Percentiles rank a stretch among this genome's conserved stretches.
phyloP scores from a whole-genome alignment of 2,888 invertebrate genomes.

The Apamea monoglypha region DNA sequence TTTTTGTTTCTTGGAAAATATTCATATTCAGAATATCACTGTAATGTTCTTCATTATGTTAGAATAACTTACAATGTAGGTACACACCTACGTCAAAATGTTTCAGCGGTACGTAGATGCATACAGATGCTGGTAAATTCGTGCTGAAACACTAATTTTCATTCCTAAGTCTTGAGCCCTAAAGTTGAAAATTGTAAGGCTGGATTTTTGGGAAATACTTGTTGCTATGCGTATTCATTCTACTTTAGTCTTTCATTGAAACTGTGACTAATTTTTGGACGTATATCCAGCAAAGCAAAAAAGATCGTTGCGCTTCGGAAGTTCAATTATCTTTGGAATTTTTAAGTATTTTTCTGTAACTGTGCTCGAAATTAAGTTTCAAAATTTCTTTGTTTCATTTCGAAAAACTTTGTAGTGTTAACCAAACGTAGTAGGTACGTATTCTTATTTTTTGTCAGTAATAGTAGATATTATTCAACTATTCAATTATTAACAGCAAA shows the following conservation, averaged over 20 bases:
- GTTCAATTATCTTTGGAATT: constrained; percentile 50
- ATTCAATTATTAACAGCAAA: background rate
- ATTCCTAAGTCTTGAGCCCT: background rate
- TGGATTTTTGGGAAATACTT: constrained; percentile 30
- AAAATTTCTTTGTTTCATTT: constrained; percentile 6
- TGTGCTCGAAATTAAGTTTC: background rate
- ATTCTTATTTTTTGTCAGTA: background rate
- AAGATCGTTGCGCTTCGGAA: constrained; percentile 53
- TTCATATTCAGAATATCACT: constrained; percentile 36
- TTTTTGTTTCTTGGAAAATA: constrained; percentile 22
- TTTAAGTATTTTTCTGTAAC: constrained; percentile 7
- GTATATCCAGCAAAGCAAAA: constrained; percentile 41
- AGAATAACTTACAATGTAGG: constrained; percentile 33
- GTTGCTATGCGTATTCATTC: constrained; percentile 65
- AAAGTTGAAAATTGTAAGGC: constrained; percentile 38
- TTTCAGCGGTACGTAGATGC: constrained; percentile 42
- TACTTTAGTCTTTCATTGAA: constrained; percentile 50
- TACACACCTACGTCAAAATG: constrained; percentile 37
- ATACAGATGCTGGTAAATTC: constrained; percentile 18
- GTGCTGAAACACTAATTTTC: constrained; percentile 23
- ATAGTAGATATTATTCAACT: background rate
- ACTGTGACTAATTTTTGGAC: constrained; percentile 60
- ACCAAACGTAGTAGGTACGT: background rate
- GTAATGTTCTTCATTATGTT: constrained; percentile 56
- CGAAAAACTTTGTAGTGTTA: background rate